Evolutionary conservation across 1,140 invertebrate genomes (phyloP).

Genomic region (Pseudobourletiella spinata): DNA sequence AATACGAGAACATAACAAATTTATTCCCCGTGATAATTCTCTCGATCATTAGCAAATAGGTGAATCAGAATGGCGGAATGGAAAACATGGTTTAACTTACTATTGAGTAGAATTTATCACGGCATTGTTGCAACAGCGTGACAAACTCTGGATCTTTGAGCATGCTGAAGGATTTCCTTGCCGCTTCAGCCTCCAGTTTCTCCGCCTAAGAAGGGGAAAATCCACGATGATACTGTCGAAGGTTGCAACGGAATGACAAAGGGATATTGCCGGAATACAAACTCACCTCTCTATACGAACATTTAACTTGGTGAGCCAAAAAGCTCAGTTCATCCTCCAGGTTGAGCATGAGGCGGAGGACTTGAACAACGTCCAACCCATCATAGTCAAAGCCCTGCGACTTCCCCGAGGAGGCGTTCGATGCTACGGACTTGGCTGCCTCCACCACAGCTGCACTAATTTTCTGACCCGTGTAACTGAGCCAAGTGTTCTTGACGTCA

Average conservation of each 20-base stretch:
- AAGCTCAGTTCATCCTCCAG: slow-evolving; percentile 27
- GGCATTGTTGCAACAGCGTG: slow-evolving; percentile 15
- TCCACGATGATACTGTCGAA: too few relatives aligned
- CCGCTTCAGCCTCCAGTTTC: slow-evolving; percentile 18
- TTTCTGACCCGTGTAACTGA: slow-evolving; percentile 14
- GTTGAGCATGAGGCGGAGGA: slow-evolving; percentile 18
- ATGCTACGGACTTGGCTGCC: not conserved
- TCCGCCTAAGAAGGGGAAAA: slow-evolving; percentile 13
- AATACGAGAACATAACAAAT: not conserved
- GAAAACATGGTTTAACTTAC: slow-evolving; percentile 8
- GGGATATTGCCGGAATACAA: not conserved
- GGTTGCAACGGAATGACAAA: not conserved
- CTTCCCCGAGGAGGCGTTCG: not conserved
- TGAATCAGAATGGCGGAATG: not conserved
- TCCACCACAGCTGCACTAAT: not conserved
- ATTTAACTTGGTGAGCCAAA: slow-evolving; percentile 21
- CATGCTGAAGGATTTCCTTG: slow-evolving; percentile 13
- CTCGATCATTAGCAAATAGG: not conserved
- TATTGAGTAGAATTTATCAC: slow-evolving; percentile 26
- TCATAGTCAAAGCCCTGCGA: slow-evolving; percentile 14
- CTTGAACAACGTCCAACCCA: slow-evolving; percentile 23
- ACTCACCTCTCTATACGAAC: not conserved
- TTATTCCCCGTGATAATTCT: not conserved
- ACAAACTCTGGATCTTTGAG: slow-evolving; percentile 26
- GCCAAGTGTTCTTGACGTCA: slow-evolving; percentile 19